Evolutionary conservation across 2,797 vertebrate species (phyloP).

Genomic region (Sebastes paucispinis): DNA sequence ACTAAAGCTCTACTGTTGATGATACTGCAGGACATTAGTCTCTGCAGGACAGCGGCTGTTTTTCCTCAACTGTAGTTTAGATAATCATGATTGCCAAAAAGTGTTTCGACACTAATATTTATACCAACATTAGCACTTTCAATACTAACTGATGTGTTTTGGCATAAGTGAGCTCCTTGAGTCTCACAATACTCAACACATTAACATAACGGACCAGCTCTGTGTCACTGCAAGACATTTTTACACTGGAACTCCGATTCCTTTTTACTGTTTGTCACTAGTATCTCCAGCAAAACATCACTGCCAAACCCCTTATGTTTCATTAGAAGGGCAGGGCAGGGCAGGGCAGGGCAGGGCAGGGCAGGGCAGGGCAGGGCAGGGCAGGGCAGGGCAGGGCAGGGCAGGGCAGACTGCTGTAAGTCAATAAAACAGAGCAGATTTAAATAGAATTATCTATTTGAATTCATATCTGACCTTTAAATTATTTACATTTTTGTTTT

Average conservation of each 20-base stretch:
- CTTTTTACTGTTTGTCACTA: background rate
- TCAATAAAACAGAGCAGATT: background rate
- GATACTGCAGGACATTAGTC: background rate
- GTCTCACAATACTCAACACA: background rate
- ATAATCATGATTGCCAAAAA: slow-evolving; percentile 8
- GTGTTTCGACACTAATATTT: slow-evolving; percentile 38
- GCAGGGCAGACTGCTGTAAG: too few species aligned
- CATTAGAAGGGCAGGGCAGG: background rate
- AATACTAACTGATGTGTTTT: background rate
- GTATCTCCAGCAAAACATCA: background rate
- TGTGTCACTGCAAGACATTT: background rate
- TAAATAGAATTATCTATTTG: background rate
- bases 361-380: too few species aligned
- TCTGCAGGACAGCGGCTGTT: background rate
- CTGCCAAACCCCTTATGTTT: background rate
- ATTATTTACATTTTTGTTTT: background rate
- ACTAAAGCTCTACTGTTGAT: background rate
- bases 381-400: too few species aligned
- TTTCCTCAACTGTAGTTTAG: background rate
- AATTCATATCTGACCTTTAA: background rate
- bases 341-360: too few species aligned
- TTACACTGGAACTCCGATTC: background rate
- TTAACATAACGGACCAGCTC: background rate
- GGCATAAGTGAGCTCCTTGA: background rate
- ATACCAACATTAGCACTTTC: slow-evolving; percentile 8